A percentile compares a stretch with the other conserved stretches of the same genome.
These are phyloP conservation scores for Rhabdomys dilectus DNA, from an alignment of 2,113 vertebrate genomes.

Conservation along the genomic window DNA sequence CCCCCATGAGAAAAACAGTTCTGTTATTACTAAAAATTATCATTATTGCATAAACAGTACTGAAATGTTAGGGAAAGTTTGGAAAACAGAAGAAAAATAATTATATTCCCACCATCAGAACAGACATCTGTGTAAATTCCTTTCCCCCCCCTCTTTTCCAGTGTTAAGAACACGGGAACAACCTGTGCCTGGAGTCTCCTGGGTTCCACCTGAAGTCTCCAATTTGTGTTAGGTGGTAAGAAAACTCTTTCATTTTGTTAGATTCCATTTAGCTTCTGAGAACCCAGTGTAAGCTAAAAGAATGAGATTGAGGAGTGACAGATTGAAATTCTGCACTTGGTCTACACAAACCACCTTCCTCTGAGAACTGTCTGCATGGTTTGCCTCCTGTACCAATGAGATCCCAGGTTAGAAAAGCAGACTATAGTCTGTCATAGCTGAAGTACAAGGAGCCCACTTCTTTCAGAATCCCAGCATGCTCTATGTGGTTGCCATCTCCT, in stretches of 20 bases:
- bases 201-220: not conserved
- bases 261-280: not conserved
- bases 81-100: constrained; percentile 32
- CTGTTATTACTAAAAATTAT: constrained; percentile 64
- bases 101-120: not conserved
- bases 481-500: not conserved
- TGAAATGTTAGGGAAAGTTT: constrained; percentile 53
- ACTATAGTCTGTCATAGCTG: not conserved
- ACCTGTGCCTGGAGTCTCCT: not conserved
- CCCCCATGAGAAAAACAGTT: constrained; percentile 57
- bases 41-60: constrained; percentile 55
- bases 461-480: not conserved
- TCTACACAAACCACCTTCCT: not conserved
- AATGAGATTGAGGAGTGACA: not conserved
- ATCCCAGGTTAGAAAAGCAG: not conserved
- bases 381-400: not conserved
- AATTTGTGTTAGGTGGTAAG: constrained; percentile 2
- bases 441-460: not conserved
- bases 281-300: not conserved
- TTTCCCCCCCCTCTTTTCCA: not conserved
- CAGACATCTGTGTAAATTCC: not conserved
- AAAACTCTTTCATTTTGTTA: constrained; percentile 42
- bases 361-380: not conserved
- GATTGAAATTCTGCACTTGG: not conserved
- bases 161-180: not conserved